phyloP scores from a whole-genome alignment of 1,140 invertebrate species.

The Apis dorsata region DNA sequence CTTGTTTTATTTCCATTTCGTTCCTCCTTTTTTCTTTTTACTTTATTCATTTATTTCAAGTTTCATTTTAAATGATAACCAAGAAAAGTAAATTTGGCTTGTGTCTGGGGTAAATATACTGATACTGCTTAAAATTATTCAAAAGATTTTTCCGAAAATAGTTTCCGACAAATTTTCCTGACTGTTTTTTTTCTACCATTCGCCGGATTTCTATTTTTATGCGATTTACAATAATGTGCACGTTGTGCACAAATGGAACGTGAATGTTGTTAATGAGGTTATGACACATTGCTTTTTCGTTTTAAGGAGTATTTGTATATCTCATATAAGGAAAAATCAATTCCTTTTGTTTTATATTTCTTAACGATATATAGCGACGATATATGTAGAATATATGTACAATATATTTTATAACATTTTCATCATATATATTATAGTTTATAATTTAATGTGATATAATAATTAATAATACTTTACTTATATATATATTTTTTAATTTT shows the following conservation, averaged over 20 bases:
- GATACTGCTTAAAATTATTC: conserved; percentile 6
- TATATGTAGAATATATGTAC: not conserved
- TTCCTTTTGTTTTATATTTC: not conserved
- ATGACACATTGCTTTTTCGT: not conserved
- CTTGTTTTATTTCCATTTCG: not conserved
- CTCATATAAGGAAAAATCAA: not conserved
- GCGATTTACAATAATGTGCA: conserved; percentile 1
- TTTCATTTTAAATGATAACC: not conserved
- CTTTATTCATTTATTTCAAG: no score
- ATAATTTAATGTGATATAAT: no score
- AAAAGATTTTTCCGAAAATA: conserved; percentile 8
- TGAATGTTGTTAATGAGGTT: not conserved
- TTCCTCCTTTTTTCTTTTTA: not conserved
- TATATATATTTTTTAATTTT: not conserved
- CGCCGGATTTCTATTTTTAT: conserved; percentile 24
- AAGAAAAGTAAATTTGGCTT: not conserved
- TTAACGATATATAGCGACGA: not conserved
- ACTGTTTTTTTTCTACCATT: not conserved
- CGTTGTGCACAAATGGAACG: not conserved
- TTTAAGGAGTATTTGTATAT: not conserved
- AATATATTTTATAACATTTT: not conserved
- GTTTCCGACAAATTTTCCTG: not conserved
- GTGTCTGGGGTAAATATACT: not conserved
- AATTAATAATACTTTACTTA: no score
- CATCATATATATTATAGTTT: not conserved